phyloP scores from a whole-genome alignment of 2,113 vertebrate species.

The Talpa occidentalis region DNA sequence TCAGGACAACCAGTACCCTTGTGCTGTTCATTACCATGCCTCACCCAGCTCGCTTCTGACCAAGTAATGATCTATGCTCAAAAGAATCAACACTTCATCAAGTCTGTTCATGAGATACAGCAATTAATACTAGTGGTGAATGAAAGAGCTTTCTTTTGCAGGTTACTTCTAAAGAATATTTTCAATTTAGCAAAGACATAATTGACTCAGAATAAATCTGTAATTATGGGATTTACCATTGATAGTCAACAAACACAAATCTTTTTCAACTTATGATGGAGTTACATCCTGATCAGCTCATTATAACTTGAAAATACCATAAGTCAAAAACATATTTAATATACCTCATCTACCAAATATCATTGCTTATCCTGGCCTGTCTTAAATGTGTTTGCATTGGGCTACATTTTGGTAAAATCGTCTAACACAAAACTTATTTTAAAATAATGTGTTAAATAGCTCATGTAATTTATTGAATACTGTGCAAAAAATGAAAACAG shows the following conservation, averaged over 20 bases:
- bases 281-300: neutral
- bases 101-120: neutral
- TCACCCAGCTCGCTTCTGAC: neutral
- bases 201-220: neutral
- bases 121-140: neutral
- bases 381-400: neutral
- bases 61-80: neutral
- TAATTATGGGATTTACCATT: neutral
- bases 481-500: neutral
- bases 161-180: neutral
- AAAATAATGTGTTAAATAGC: neutral
- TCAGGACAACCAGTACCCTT: neutral
- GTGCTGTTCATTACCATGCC: neutral
- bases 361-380: neutral
- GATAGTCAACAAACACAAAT: neutral
- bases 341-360: neutral
- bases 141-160: neutral
- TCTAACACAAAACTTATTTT: neutral
- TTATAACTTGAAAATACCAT: neutral
- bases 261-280: neutral
- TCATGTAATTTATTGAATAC: neutral
- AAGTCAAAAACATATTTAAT: neutral
- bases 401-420: neutral
- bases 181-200: neutral
- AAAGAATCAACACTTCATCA: neutral